A percentile compares a stretch with the other conserved stretches of the same genome.
Evolutionary conservation across 2,888 invertebrate species (phyloP).

Genomic region (Diabrotica balteata): DNA sequence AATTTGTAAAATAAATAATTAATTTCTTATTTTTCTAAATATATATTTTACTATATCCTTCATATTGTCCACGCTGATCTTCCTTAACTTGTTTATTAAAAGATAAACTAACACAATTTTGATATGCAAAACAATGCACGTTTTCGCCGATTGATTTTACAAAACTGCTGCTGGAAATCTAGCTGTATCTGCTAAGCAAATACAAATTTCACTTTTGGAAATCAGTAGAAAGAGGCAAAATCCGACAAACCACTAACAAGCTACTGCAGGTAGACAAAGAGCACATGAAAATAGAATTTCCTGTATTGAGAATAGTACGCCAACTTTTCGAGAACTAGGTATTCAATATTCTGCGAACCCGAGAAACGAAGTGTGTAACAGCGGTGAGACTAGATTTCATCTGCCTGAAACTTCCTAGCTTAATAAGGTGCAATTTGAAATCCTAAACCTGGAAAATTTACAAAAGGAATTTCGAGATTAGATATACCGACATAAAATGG

Average conservation of each 20-base stretch:
- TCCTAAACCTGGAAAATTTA: background rate
- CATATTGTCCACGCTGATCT: too few species aligned
- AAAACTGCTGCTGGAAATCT: too few species aligned
- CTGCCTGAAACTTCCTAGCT: background rate
- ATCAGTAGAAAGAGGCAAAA: background rate
- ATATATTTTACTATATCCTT: too few species aligned
- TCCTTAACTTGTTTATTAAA: too few species aligned
- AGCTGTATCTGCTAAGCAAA: too few species aligned
- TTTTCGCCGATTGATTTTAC: too few species aligned
- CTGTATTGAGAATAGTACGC: background rate
- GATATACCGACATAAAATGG: too few species aligned
- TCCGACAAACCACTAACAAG: background rate
- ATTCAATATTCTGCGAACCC: background rate
- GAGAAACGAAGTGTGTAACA: background rate
- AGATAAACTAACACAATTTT: too few species aligned
- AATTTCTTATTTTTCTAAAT: too few species aligned
- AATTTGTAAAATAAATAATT: too few species aligned
- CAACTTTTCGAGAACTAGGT: conserved; percentile 2
- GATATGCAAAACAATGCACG: too few species aligned
- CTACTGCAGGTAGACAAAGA: background rate
- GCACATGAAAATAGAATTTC: background rate
- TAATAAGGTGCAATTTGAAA: background rate
- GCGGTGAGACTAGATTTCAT: background rate
- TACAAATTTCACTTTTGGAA: too few species aligned
- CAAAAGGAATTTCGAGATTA: background rate